Evolutionary conservation across 2,113 vertebrate genomes (phyloP), one percentile per base, ranked within the genome.

Genomic region (rat (Rattus norvegicus)): DNA sequence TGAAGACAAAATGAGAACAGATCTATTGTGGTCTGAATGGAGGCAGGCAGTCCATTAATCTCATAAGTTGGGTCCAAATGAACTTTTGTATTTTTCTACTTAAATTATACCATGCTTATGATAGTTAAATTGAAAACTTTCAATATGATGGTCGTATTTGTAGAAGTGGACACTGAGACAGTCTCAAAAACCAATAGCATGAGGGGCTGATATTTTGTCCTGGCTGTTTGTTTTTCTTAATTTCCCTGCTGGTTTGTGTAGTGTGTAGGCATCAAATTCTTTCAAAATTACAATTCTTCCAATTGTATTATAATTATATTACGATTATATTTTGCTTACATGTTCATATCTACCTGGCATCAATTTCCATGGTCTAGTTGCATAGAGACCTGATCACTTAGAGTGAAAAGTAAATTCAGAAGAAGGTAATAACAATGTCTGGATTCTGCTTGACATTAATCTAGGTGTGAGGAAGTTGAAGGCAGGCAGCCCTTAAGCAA

Each of bases 31-130:
- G 61, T 49, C 73, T 97, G 63, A 17, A 43, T 65, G 28, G 10
- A 80, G 84, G n/a, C 36, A 90, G 30, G 2, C 61, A 96, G 80
- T 79, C 33, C 56, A 93, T 47, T 91, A 63, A 76, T 80, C 91
- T 77, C 7, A 76, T 79, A 96, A 91, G 0, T 52, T 92, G 69
- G 56, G 59, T 92, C 67, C 87, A 96, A 92, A 84, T 77, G 88
- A n/a, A 93, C 63, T 67, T 96, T 70, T 95, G 19, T 81, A 2
- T 86, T 89, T 94, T 79, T 67, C 19, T 88, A 67, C 33, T 92
- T 54, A 97, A 85, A 59, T 92, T 67, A 89, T 49, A 81, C 13
- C 88, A 36, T 85, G 9, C 49, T 47, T 26, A 24, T 61, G 26
- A 11, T 92, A 93, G 61, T 95, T 90, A 85, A 30, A 73, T 54